phyloP scores from a whole-genome alignment of 2,888 invertebrate genomes.

The Sarcophaga rosellei region DNA sequence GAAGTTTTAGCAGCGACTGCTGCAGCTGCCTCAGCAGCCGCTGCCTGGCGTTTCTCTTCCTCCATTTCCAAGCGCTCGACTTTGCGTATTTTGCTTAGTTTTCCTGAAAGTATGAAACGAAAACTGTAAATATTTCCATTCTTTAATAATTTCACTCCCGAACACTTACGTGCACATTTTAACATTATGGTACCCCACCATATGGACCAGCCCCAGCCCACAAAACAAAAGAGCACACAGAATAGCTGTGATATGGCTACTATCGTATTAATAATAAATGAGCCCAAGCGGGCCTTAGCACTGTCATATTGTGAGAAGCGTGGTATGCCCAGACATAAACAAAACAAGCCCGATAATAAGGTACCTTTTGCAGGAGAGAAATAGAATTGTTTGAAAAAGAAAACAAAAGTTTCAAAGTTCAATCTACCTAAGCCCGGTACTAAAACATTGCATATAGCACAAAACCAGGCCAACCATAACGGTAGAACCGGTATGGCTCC shows the following conservation, averaged over 20 bases:
- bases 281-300: slow-evolving; percentile 88
- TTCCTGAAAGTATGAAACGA: slow-evolving; percentile 81
- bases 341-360: slow-evolving; percentile 92
- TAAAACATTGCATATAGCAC: slow-evolving; percentile 90
- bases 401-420: neutral
- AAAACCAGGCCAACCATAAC: slow-evolving; percentile 91
- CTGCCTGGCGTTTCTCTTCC: slow-evolving; percentile 80
- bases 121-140: neutral
- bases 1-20: slow-evolving; percentile 81
- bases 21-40: slow-evolving; percentile 82
- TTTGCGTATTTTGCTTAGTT: slow-evolving; percentile 85
- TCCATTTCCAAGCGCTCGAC: slow-evolving; percentile 82
- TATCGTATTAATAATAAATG: slow-evolving; percentile 91
- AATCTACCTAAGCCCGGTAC: slow-evolving; percentile 88
- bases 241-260: slow-evolving; percentile 95
- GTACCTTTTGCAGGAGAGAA: slow-evolving; percentile 85
- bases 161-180: slow-evolving; percentile 90
- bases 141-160: neutral
- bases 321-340: slow-evolving; percentile 93
- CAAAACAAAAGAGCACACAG: slow-evolving; percentile 96
- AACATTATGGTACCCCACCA: slow-evolving; percentile 98
- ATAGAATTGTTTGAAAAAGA: neutral
- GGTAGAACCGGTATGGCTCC: slow-evolving; percentile 96
- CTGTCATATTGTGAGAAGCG: slow-evolving; percentile 92
- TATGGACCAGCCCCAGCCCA: slow-evolving; percentile 99